A percentile compares a stretch with the other conserved stretches of the same genome.
Conservation (phyloP, 2,797 vertebrate genomes). For the Takifugu rubripes region DNA sequence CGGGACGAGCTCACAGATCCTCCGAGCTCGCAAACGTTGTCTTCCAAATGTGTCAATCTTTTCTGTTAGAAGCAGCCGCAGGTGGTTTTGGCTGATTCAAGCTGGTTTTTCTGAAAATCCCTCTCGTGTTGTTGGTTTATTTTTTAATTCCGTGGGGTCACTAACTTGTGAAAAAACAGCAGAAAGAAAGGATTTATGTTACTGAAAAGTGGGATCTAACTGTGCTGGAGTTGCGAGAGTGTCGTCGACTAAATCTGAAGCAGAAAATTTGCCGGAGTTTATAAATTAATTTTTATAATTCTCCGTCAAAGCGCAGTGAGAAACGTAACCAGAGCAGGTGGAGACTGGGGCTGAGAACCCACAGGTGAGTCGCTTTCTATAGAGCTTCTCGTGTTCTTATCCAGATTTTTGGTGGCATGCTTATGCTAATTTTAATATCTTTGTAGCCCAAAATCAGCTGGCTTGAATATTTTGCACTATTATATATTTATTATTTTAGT, state of each 20-base stretch:
- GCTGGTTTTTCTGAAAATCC: slow-evolving; percentile 1
- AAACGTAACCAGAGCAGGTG: neutral
- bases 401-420: neutral
- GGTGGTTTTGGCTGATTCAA: slow-evolving; percentile 56
- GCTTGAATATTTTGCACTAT: too few relatives aligned
- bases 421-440: too few relatives aligned
- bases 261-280: too few relatives aligned
- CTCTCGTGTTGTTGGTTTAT: neutral
- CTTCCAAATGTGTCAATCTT: slow-evolving; percentile 50
- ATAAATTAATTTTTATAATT: neutral
- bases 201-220: slow-evolving; percentile 38
- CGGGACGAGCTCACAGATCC: slow-evolving; percentile 13
- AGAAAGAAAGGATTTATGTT: slow-evolving; percentile 18
- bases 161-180: slow-evolving; percentile 52
- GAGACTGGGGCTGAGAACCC: slow-evolving; percentile 9
- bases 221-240: neutral
- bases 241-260: neutral
- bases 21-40: slow-evolving; percentile 3
- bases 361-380: slow-evolving; percentile 56
- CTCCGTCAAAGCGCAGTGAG: neutral
- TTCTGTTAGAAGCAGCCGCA: slow-evolving; percentile 28
- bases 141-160: slow-evolving; percentile 47
- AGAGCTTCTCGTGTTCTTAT: neutral
- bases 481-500: too few relatives aligned
- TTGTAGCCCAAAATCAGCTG: too few relatives aligned